Base-by-base conservation (phyloP, 2,888 invertebrate genomes). In the Xestia xanthographa region DNA sequence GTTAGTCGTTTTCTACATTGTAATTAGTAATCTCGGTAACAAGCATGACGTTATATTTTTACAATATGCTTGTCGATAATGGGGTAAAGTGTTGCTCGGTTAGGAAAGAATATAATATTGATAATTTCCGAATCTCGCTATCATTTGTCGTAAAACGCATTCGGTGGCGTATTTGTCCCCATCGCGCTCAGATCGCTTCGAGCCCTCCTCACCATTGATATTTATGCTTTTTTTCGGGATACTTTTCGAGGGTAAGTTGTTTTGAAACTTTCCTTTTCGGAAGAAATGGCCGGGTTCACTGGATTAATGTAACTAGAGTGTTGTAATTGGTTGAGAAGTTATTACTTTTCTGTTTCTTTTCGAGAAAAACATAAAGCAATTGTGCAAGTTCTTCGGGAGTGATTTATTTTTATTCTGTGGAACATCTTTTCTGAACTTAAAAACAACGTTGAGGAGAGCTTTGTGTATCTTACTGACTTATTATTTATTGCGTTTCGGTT, bases 291-390 rank as follows among this genome's bases (percentile, higher is more conserved):
- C 85, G 90, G 91, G 91, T 92, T 92, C 92, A 91, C 90, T 91
- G 92, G 92, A 95, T 94, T 94, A 95, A 94, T 93, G 93, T 95
- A 93, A 93, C 93, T 93, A 94, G 93, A 94, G 93, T 95, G 94
- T 93, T 92, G 93, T 95, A 95, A 95, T 95, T 95, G 94, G 93
- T 93, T 92, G 91, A 92, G 92, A 95, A 94, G 93, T 94, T 95
- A 94, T 94, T 93, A 93, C 93, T 93, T 94, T 93, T 92, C 88
- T 91, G 91, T 93, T 93, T 93, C 92, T 93, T 91, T 92, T 92
- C 90, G 92, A 90, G 92, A 92, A 92, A 93, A 93, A 94, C 93
- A 94, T 94, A 92, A 94, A 94, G 92, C 92, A 94, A 93, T 95
- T 93, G 92, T 92, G 91, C 92, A 93, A 93, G 93, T 93, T 93